phyloP scores from a whole-genome alignment of 2,888 invertebrate genomes.

The Ypsolopha scabrella region DNA sequence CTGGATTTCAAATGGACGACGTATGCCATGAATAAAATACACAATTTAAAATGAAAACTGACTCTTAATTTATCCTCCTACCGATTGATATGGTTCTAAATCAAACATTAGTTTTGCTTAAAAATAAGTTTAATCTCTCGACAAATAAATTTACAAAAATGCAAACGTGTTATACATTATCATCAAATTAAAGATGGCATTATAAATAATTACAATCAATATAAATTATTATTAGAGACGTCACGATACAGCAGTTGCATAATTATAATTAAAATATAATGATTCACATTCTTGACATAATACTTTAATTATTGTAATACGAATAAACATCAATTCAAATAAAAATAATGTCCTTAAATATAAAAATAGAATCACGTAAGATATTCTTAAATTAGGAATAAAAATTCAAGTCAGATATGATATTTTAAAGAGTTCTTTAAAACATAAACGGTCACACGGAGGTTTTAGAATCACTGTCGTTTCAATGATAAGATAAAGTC shows the following conservation, averaged over 20 bases:
- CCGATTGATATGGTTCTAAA: conserved; percentile 6
- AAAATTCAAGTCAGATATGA: background rate
- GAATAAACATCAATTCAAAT: conserved; percentile 14
- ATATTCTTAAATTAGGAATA: background rate
- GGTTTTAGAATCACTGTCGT: conserved; percentile 41
- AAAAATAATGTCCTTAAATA: conserved; percentile 1
- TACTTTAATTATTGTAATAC: conserved; percentile 30
- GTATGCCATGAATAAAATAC: conserved; percentile 48
- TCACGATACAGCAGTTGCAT: conserved; percentile 35
- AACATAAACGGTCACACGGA: conserved; percentile 20
- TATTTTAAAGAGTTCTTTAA: background rate
- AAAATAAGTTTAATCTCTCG: conserved; percentile 65
- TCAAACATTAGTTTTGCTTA: conserved; percentile 33
- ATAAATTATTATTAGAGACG: conserved; percentile 19
- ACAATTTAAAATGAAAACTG: conserved; percentile 20
- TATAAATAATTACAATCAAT: conserved; percentile 50
- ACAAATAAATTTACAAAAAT: conserved; percentile 66
- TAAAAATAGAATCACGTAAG: background rate
- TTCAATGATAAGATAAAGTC: conserved; percentile 25
- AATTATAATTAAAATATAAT: conserved; percentile 37
- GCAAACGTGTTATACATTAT: conserved; percentile 40
- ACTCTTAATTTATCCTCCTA: conserved; percentile 14
- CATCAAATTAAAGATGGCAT: conserved; percentile 43
- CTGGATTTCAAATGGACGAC: conserved; percentile 57
- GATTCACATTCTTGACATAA: conserved; percentile 31